These are phyloP conservation scores for Thyatira batis DNA, from an alignment of 2,888 invertebrate species.

Conservation along the genomic window DNA sequence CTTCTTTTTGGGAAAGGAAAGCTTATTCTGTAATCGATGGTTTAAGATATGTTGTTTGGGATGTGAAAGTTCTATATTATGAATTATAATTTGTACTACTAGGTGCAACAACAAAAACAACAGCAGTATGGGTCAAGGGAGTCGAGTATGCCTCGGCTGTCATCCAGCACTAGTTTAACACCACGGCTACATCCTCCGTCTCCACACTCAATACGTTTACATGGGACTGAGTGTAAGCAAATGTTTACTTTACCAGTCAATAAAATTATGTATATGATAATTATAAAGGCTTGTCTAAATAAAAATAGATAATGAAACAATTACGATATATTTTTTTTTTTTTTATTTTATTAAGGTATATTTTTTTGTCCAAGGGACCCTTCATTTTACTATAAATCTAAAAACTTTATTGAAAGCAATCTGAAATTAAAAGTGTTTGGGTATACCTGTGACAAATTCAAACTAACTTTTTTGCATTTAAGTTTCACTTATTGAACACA, in stretches of 20 bases:
- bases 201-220: slow-evolving; percentile 67
- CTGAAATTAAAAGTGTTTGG: too few relatives aligned
- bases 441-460: background rate
- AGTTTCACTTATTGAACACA: too few relatives aligned
- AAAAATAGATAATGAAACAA: too few relatives aligned
- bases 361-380: too few relatives aligned
- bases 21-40: too few relatives aligned
- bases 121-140: slow-evolving; percentile 75
- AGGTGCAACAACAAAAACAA: slow-evolving; percentile 78
- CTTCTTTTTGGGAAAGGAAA: too few relatives aligned
- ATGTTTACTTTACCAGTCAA: slow-evolving; percentile 8
- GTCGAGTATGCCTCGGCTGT: slow-evolving; percentile 69
- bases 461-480: too few relatives aligned
- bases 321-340: too few relatives aligned
- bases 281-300: too few relatives aligned
- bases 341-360: too few relatives aligned
- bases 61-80: background rate
- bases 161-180: slow-evolving; percentile 70
- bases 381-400: background rate
- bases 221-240: slow-evolving; percentile 72
- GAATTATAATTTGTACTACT: slow-evolving; percentile 1
- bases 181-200: slow-evolving; percentile 69
- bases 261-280: background rate
- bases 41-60: too few relatives aligned
- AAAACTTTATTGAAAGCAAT: background rate